Conservation (phyloP, 23 tunicate species). For the Ciona savignyi region DNA sequence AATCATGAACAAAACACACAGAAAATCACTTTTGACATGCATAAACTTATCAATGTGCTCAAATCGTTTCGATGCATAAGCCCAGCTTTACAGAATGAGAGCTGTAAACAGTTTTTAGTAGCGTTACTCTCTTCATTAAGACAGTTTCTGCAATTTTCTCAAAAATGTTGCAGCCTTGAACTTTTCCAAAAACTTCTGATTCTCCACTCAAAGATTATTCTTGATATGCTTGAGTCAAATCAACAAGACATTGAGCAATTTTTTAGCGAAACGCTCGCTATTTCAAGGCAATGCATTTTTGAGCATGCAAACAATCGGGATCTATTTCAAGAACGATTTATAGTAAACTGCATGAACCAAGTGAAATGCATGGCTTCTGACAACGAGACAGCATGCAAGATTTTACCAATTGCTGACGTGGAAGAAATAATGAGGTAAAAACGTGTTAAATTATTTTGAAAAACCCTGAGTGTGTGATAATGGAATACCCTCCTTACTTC, state of each 20-base stretch:
- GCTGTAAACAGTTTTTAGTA: conserved; percentile 5
- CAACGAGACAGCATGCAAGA: not conserved
- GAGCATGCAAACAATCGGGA: conserved; percentile 15
- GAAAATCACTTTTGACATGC: not conserved
- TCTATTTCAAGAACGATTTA: conserved; percentile 30
- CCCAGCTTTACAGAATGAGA: conserved; percentile 4
- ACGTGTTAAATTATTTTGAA: too few relatives aligned
- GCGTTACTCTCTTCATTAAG: not conserved
- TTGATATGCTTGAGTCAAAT: conserved; percentile 10
- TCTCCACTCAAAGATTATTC: conserved; percentile 29
- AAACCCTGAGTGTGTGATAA: too few relatives aligned
- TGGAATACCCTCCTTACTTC: too few relatives aligned
- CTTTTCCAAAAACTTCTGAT: conserved; percentile 29
- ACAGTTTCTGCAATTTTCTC: conserved; percentile 6
- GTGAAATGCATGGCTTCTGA: conserved; percentile 24
- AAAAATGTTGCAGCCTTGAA: not conserved
- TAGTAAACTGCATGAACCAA: conserved; percentile 65
- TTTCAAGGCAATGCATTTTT: conserved; percentile 26
- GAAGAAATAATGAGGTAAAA: conserved; percentile 33
- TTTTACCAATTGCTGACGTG: conserved; percentile 14
- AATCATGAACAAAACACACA: not conserved
- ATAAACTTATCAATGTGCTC: conserved; percentile 17
- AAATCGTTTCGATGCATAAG: conserved; percentile 21
- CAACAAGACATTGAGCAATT: not conserved
- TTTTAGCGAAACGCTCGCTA: not conserved